Evolutionary conservation across 1,140 invertebrate genomes (phyloP).

Genomic region (Subanguina moxae): DNA sequence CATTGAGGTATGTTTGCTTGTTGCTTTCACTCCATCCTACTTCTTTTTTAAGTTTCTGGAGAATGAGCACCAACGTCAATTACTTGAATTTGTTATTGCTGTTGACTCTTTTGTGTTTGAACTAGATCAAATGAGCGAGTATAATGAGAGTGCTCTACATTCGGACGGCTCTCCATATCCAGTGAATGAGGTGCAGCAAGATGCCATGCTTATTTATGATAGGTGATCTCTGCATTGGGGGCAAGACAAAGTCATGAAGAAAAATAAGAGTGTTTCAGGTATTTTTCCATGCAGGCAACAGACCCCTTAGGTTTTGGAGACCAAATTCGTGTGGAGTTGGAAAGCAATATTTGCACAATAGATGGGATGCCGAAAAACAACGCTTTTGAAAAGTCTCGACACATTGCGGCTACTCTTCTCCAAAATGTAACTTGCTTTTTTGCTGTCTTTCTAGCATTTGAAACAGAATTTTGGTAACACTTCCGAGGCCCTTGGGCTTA

Average conservation of each 20-base stretch:
- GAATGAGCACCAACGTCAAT: conserved; percentile 7
- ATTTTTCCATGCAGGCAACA: conserved; percentile 20
- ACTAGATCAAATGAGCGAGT: background rate
- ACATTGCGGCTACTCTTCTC: conserved; percentile 8
- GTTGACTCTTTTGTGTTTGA: conserved; percentile 18
- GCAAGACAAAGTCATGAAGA: background rate
- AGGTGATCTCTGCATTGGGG: conserved; percentile 8
- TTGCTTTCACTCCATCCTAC: background rate
- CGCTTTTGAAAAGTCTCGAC: conserved; percentile 13
- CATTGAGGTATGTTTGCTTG: conserved; percentile 7
- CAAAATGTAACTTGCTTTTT: conserved; percentile 12
- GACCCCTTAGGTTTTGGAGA: conserved; percentile 14
- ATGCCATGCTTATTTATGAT: conserved; percentile 23
- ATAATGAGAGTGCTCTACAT: background rate
- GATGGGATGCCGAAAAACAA: conserved; percentile 12
- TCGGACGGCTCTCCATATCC: background rate
- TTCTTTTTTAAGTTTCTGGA: conserved; percentile 21
- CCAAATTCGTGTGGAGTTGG: conserved; percentile 10
- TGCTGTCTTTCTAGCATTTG: too few relatives aligned
- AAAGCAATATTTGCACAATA: conserved; percentile 15
- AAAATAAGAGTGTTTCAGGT: conserved; percentile 10
- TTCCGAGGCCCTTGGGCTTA: too few relatives aligned
- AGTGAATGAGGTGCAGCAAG: conserved; percentile 3
- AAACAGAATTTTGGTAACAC: too few relatives aligned
- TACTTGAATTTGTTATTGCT: conserved; percentile 21